Conservation (phyloP, 2,113 vertebrate species). For the Ctenodactylus gundi region DNA sequence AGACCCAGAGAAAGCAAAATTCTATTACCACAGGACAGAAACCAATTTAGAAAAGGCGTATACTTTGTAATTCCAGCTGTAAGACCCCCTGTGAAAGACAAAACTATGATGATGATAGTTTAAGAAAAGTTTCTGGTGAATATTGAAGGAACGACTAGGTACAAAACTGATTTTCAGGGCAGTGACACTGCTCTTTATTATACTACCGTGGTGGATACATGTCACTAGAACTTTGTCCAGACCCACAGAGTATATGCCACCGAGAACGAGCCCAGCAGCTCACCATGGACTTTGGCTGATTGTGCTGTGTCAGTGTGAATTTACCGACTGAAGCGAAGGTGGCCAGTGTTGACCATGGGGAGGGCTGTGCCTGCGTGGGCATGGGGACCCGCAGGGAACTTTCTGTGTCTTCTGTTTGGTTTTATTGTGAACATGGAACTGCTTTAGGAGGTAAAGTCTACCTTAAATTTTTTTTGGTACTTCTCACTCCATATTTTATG, state of each 20-base stretch:
- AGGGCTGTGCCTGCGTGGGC: neutral
- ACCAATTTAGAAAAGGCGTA: neutral
- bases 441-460: neutral
- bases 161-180: neutral
- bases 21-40: neutral
- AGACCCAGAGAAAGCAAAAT: neutral
- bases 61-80: neutral
- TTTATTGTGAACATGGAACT: neutral
- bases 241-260: neutral
- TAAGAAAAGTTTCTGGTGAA: neutral
- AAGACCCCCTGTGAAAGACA: neutral
- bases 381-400: neutral
- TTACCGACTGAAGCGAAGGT: neutral
- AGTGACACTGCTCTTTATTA: neutral
- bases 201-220: no score
- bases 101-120: no score
- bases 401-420: neutral
- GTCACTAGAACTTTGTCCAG: neutral
- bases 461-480: neutral
- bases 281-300: neutral
- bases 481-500: neutral
- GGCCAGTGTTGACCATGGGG: no score
- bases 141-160: neutral
- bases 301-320: neutral
- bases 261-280: neutral